Percentiles rank a stretch among this genome's conserved stretches.
Conservation (phyloP, 30 jellyfish, hydroid and myxozoan species). For the Hydra vulgaris region DNA sequence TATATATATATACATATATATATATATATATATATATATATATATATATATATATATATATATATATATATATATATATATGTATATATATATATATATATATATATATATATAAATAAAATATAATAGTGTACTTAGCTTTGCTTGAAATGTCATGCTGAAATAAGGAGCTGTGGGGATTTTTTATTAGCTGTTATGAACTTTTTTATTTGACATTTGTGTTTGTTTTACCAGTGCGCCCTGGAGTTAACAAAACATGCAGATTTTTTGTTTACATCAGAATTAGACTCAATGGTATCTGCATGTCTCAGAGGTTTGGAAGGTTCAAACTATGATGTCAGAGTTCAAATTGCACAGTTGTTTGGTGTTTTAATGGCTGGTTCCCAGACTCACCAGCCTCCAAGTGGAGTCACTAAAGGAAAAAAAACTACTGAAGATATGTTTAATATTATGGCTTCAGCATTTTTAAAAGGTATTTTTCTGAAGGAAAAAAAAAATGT, state of each 20-base stretch:
- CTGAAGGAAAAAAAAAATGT: no score
- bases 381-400: constrained; percentile 44
- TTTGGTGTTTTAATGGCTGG: constrained; percentile 83
- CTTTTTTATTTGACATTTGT: no score
- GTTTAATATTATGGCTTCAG: constrained; percentile 76
- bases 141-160: no score
- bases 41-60: no score
- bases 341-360: constrained; percentile 85
- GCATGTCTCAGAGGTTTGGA: constrained; percentile 68
- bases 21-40: no score
- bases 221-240: constrained; percentile 73
- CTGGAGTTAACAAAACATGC: constrained; percentile 85
- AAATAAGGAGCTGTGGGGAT: no score
- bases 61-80: no score
- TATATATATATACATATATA: no score
- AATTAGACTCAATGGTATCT: constrained; percentile 83
- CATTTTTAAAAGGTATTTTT: constrained; percentile 40
- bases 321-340: constrained; percentile 91
- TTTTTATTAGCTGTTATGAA: no score
- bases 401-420: constrained; percentile 29
- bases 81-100: no score
- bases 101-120: no score
- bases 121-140: no score
- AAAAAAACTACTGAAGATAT: constrained; percentile 65
- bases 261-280: constrained; percentile 66